Conservation (phyloP, 2,113 vertebrate genomes). For the Miniopterus natalensis region DNA sequence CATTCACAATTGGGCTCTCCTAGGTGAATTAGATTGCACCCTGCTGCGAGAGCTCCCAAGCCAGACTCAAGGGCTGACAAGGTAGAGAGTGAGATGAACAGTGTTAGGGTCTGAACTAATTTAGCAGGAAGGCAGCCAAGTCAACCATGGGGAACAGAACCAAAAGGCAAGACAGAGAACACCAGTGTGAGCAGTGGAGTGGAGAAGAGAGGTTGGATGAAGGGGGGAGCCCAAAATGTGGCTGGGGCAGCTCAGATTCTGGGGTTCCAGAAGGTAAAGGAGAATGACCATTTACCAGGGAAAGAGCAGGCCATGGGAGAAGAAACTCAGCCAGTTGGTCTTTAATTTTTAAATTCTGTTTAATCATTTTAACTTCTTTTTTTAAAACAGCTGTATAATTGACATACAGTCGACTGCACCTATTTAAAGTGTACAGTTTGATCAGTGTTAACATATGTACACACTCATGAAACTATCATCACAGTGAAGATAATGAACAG, state of each 20-base stretch:
- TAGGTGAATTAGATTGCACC: not conserved
- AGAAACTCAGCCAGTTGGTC: not conserved
- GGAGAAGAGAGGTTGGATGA: no score
- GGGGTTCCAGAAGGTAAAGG: not conserved
- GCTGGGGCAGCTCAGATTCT: not conserved
- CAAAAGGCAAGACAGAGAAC: not conserved
- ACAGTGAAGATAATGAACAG: not conserved
- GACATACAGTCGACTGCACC: not conserved
- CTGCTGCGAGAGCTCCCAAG: not conserved
- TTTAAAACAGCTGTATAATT: not conserved
- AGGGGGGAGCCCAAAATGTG: no score
- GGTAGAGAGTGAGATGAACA: not conserved
- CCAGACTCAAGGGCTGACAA: not conserved
- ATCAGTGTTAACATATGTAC: not conserved
- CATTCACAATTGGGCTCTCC: not conserved
- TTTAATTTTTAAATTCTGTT: not conserved
- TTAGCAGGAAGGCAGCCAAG: not conserved
- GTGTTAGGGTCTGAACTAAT: not conserved
- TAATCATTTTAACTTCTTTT: not conserved
- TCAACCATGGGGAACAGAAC: not conserved
- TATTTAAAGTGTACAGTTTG: not conserved
- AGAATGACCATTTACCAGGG: not conserved
- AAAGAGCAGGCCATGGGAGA: not conserved
- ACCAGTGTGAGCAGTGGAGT: not conserved
- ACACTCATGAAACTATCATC: not conserved